Evolutionary conservation across 2,797 vertebrate species (phyloP).

Genomic region (Urosaurus nigricauda): DNA sequence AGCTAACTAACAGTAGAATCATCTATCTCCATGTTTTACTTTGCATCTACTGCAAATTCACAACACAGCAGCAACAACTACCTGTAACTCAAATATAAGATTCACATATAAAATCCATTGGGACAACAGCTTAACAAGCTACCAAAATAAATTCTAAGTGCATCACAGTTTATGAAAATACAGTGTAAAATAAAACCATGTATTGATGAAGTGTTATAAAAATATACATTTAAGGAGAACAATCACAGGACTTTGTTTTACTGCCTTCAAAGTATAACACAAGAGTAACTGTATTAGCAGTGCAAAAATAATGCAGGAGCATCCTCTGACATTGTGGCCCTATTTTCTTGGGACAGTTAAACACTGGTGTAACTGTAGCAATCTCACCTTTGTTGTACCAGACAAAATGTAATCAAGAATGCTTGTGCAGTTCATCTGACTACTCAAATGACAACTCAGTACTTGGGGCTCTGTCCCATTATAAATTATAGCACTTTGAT

Average conservation of each 20-base stretch:
- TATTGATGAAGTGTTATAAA: slow-evolving; percentile 31
- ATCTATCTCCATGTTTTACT: neutral
- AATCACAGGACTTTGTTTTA: slow-evolving; percentile 13
- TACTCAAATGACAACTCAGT: slow-evolving; percentile 1
- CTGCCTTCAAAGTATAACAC: slow-evolving; percentile 42
- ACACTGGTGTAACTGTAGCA: neutral
- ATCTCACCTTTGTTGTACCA: slow-evolving; percentile 12
- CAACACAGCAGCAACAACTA: neutral
- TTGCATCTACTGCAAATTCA: neutral
- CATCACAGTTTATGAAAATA: slow-evolving; percentile 5
- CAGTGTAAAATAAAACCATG: slow-evolving; percentile 38
- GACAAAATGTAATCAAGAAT: neutral
- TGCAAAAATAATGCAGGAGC: slow-evolving; percentile 34
- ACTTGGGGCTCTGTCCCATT: neutral
- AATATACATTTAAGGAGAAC: slow-evolving; percentile 19
- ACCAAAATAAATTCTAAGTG: neutral
- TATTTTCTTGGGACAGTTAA: slow-evolving; percentile 22
- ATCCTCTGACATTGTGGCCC: slow-evolving; percentile 16
- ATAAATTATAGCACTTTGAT: too few relatives aligned
- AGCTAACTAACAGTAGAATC: neutral
- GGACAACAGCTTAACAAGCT: slow-evolving; percentile 18
- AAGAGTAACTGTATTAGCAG: slow-evolving; percentile 26
- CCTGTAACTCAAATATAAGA: neutral
- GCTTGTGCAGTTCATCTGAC: slow-evolving; percentile 10
- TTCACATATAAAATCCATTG: neutral